Evolutionary conservation across 2,888 invertebrate genomes (phyloP), one percentile per base, ranked within the genome.

Genomic region (Parnassius orleans): DNA sequence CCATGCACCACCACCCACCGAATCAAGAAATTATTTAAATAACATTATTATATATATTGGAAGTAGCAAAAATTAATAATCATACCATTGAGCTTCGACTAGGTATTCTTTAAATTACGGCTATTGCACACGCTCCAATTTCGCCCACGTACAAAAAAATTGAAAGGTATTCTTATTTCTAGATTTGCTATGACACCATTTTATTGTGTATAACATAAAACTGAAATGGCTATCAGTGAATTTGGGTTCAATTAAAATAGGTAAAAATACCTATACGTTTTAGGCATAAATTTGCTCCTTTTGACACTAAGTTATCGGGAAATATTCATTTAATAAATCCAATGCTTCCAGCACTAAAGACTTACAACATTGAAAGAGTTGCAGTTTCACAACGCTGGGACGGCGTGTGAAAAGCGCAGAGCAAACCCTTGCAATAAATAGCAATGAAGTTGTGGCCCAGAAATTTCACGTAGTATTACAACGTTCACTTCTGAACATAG

Each of bases 51-150:
- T 50, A 54, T 60, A 48, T 50, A 54, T 50, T 54, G 50, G 15
- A 48, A n/a, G 42, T 60, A 60, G 48, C 48, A 54, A 54, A 60
- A 60, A 50, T 50, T 50, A 54, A 60, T 60, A 60, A 60, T 53
- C 12, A 47, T 60, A 48, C n/a, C 60, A 19, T 47, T 53, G 14
- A 53, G 42, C 5, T 43, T 33, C 9, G 19, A 12, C 15, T 57
- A 42, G 41, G 54, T 42, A 53, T 10, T 53, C n/a, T 60, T 60
- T 53, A 50, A 19, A 19, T 19, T 19, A 19, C 19, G 19, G 19
- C 19, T 19, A 19, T 19, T 19, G 19, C 19, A 2, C 19, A 19
- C 2, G 19, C 19, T 19, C 19, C 19, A 19, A 19, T 19, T 2
- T 19, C 19, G 2, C 19, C 19, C 19, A 19, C 19, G 19, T 19